A percentile compares a stretch with the other conserved stretches of the same genome.
phyloP scores from a whole-genome alignment of 2,888 invertebrate genomes.

The Tridacna gigas region DNA sequence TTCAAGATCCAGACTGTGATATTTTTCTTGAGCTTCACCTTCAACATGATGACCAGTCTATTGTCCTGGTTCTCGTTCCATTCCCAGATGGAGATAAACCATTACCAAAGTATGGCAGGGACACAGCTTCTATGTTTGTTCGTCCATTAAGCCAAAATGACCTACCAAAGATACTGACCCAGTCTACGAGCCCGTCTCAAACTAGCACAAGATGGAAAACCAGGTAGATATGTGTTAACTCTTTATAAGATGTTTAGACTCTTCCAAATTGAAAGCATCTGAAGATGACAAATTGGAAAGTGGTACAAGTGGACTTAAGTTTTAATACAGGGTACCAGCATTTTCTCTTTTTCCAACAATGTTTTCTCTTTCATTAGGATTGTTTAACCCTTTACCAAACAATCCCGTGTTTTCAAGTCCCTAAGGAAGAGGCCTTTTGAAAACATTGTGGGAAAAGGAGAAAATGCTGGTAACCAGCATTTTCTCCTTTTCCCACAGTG shows the following conservation, averaged over 20 bases:
- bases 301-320: too few relatives aligned
- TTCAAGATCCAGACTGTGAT: conserved; percentile 62
- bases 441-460: too few relatives aligned
- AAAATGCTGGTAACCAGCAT: too few relatives aligned
- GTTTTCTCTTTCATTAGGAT: neutral
- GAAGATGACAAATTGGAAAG: too few relatives aligned
- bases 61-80: conserved; percentile 59
- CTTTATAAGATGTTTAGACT: neutral
- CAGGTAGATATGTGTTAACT: too few relatives aligned
- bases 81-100: conserved; percentile 56
- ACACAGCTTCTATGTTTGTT: conserved; percentile 53
- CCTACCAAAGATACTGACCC: conserved; percentile 44
- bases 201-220: conserved; percentile 60
- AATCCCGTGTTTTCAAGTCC: neutral
- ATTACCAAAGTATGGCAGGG: conserved; percentile 51
- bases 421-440: too few relatives aligned
- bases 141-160: conserved; percentile 39
- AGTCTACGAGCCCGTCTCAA: conserved; percentile 28
- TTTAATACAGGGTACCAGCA: too few relatives aligned
- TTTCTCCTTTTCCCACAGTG: too few relatives aligned
- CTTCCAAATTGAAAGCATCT: too few relatives aligned
- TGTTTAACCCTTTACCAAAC: neutral
- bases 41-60: conserved; percentile 58
- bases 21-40: conserved; percentile 55
- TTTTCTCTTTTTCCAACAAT: too few relatives aligned